Base-by-base conservation (phyloP, 2,113 vertebrate species). In the Oryzias curvinotus region DNA sequence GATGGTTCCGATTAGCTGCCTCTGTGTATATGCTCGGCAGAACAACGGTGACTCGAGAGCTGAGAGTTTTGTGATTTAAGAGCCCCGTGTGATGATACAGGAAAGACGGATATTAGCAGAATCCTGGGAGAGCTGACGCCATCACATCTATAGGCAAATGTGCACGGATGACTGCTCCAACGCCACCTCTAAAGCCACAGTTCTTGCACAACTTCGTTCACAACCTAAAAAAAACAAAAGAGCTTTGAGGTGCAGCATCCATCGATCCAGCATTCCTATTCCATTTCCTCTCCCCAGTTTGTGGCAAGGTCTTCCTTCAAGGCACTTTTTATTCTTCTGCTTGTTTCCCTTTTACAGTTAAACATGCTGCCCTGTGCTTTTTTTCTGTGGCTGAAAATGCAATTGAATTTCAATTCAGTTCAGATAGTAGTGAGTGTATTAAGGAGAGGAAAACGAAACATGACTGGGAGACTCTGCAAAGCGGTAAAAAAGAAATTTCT, bases 1-100 rank as follows among this genome's bases (percentile, higher is more conserved):
- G 76, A 89, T 83, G 73, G 45, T 78, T 83, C 72, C 41, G 83
- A 86, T 87, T 88, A 86, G 74, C 50, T 48, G 53, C 68, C 57
- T 78, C 49, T 71, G 60, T 77, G 75, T 81, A 70, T 57, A 75
- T 73, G 80, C 65, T 65, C 36, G 30, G 61, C 25, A 60, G 66
- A 52, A 41, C 65, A 55, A 17, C 19, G 48, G 69, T 43, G 49
- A 65, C 63, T 61, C 64, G 77, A 77, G 67, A 16, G 62, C 59
- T 46, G 66, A 52, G 60, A 73, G 71, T 50, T 26, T 21, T 65
- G 76, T 86, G 72, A 85, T 89, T 84, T 84, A 68, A 65, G 59
- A 86, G 84, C 71, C 68, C 74, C 30, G 26, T 71, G 70, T 30
- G 45, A 46, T 1, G 53, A 49, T 59, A 73, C 57, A 78, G 60